phyloP scores from a whole-genome alignment of 2,888 invertebrate genomes.

The Xestia c-nigrum region DNA sequence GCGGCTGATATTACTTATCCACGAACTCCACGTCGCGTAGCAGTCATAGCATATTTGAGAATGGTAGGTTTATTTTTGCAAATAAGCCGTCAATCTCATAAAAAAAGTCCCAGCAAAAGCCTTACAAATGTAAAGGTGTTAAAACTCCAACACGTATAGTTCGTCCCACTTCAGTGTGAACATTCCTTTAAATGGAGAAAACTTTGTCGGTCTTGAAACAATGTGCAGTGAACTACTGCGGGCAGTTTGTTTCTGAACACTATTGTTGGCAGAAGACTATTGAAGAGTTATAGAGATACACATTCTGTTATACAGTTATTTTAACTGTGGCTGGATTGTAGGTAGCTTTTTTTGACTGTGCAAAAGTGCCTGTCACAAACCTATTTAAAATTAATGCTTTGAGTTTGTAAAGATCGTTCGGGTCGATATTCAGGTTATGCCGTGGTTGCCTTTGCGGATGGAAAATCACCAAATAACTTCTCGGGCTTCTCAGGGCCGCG shows the following conservation, averaged over 20 bases:
- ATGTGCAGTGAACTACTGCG: constrained; percentile 17
- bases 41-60: not conserved
- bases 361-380: no score
- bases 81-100: not conserved
- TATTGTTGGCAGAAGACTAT: constrained; percentile 30
- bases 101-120: not conserved
- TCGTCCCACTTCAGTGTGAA: constrained; percentile 33
- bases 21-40: no score
- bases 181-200: constrained; percentile 25
- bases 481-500: no score
- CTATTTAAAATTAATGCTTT: no score
- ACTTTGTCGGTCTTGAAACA: constrained; percentile 44
- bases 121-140: not conserved
- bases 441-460: no score
- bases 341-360: no score
- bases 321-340: no score
- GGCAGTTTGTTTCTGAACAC: constrained; percentile 20
- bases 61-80: not conserved
- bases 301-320: not conserved
- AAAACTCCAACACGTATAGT: not conserved
- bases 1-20: no score
- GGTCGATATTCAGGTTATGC: no score
- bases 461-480: no score
- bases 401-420: no score
- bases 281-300: constrained; percentile 20